Conservation (phyloP, 1,140 invertebrate genomes). For the Ostrea denselamellosa region DNA sequence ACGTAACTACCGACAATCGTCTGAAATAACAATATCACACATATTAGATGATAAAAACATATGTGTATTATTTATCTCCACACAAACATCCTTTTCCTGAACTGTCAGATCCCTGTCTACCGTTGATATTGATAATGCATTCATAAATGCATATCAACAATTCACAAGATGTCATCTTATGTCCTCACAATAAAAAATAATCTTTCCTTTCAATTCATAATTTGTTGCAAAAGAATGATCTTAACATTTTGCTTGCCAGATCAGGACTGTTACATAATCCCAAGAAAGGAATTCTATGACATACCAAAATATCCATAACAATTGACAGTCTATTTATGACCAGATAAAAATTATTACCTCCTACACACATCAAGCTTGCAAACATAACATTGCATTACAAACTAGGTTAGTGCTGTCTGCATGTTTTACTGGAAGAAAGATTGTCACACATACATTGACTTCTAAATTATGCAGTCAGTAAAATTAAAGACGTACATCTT, state of each 20-base stretch:
- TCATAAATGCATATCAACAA: constrained; percentile 28
- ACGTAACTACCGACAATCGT: background rate
- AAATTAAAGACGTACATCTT: background rate
- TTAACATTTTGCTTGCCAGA: background rate
- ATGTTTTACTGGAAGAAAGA: background rate
- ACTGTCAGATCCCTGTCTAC: background rate
- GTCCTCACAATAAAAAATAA: background rate
- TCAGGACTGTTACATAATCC: constrained; percentile 12
- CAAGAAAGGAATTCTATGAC: background rate
- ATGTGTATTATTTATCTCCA: background rate
- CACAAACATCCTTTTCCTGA: background rate
- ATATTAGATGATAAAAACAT: background rate
- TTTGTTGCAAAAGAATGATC: background rate
- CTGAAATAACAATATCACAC: background rate
- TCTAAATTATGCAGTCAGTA: background rate
- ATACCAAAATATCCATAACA: constrained; percentile 30
- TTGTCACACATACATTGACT: background rate
- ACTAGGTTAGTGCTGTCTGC: constrained; percentile 6
- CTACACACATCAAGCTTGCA: constrained; percentile 15
- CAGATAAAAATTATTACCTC: constrained; percentile 26
- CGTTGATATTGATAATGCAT: constrained; percentile 9
- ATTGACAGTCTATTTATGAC: background rate
- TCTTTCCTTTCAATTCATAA: background rate
- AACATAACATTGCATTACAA: constrained; percentile 20
- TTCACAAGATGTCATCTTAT: background rate